A percentile compares a stretch with the other conserved stretches of the same genome.
These are phyloP conservation scores for Orientallactaga bullata DNA, from an alignment of 2,113 vertebrate genomes.

Conservation along the genomic window DNA sequence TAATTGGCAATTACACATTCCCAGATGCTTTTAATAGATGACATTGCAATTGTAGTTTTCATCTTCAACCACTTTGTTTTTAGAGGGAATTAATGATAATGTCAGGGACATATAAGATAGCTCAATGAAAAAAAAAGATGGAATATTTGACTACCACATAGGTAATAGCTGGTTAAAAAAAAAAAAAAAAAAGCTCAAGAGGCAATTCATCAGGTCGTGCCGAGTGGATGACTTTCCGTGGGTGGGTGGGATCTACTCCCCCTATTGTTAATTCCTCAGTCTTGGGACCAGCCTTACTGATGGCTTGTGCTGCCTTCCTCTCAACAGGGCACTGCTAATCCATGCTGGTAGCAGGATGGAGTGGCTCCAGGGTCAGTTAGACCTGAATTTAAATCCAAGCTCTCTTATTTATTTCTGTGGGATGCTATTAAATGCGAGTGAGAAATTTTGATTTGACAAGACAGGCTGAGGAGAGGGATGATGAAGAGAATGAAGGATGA, in stretches of 20 bases:
- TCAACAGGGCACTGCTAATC: neutral
- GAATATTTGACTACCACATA: slow-evolving; percentile 35
- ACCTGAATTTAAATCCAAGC: neutral
- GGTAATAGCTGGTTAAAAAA: neutral
- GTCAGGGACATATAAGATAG: slow-evolving; percentile 50
- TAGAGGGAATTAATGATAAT: slow-evolving; percentile 4
- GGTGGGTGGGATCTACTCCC: neutral
- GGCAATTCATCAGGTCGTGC: neutral
- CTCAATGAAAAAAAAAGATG: slow-evolving; percentile 47
- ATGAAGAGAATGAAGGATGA: neutral
- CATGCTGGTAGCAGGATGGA: neutral
- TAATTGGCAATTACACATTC: slow-evolving; percentile 31
- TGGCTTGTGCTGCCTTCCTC: neutral
- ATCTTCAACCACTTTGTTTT: slow-evolving; percentile 57
- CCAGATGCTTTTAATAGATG: slow-evolving; percentile 54
- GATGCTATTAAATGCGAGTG: neutral
- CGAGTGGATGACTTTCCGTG: neutral
- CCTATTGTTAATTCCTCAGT: neutral
- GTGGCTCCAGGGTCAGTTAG: neutral
- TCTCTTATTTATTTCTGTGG: neutral
- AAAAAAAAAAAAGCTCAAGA: neutral
- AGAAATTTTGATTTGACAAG: neutral
- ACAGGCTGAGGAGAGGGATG: neutral
- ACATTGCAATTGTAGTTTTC: slow-evolving; percentile 36
- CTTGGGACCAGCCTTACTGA: neutral